phyloP scores from a whole-genome alignment of 2,888 invertebrate genomes.

The Acronicta psi region DNA sequence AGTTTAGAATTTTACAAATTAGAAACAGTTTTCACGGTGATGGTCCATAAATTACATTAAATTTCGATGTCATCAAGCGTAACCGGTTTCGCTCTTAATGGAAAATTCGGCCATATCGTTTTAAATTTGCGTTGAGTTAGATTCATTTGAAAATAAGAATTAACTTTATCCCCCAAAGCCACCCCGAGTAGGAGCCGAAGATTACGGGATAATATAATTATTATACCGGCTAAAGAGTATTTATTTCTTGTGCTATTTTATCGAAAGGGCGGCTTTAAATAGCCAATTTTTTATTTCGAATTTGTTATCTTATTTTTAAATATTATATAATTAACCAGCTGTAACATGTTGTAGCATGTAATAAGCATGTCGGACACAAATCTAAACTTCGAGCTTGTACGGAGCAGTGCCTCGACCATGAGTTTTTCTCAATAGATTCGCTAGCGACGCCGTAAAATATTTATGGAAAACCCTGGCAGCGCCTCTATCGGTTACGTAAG shows the following conservation, averaged over 20 bases:
- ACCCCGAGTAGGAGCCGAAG: constrained; percentile 11
- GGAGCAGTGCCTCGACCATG: no score
- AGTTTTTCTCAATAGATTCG: no score
- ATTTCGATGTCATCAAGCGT: constrained; percentile 8
- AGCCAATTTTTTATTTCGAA: constrained; percentile 1
- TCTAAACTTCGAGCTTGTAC: no score
- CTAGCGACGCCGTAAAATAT: no score
- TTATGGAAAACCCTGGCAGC: no score
- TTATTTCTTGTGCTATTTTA: constrained; percentile 18
- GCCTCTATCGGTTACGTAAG: no score
- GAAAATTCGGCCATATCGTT: constrained; percentile 15
- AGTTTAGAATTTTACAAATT: not conserved
- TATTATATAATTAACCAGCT: no score
- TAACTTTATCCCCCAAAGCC: constrained; percentile 31
- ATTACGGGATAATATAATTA: constrained; percentile 37
- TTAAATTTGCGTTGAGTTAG: constrained; percentile 27
- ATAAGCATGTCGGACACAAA: no score
- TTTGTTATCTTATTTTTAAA: not conserved
- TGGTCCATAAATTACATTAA: not conserved
- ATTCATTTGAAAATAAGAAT: constrained; percentile 46
- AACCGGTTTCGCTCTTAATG: constrained; percentile 1
- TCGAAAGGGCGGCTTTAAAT: not conserved
- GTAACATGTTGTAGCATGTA: no score
- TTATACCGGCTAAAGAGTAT: constrained; percentile 16
- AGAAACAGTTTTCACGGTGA: not conserved